These are phyloP conservation scores for Xestia sexstrigata DNA, from an alignment of 2,888 invertebrate species.

Conservation along the genomic window DNA sequence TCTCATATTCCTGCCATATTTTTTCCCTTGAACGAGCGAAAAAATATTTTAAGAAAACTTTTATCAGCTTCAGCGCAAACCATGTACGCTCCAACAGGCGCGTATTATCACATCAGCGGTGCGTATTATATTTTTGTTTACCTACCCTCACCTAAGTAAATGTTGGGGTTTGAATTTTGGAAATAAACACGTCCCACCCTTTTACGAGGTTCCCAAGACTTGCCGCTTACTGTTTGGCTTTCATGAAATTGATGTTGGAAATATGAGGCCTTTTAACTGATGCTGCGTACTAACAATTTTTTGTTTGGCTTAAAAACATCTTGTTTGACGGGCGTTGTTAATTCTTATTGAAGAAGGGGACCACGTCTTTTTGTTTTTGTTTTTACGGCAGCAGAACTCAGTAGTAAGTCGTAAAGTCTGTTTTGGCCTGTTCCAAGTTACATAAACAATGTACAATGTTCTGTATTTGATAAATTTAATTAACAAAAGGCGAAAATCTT, in stretches of 20 bases:
- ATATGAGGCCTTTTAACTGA: conserved; percentile 34
- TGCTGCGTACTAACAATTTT: conserved; percentile 25
- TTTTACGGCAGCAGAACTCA: not conserved
- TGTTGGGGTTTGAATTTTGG: conserved; percentile 58
- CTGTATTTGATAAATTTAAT: not conserved
- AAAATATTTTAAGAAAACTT: conserved; percentile 39
- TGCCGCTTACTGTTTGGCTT: conserved; percentile 48
- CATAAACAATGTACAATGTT: not conserved
- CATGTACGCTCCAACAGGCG: conserved; percentile 25
- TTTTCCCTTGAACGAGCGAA: not conserved
- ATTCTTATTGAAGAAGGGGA: not conserved
- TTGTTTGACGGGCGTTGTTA: conserved; percentile 16
- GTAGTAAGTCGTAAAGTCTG: not conserved
- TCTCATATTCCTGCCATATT: conserved; percentile 12
- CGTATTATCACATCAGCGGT: conserved; percentile 45
- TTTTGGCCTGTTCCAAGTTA: not conserved
- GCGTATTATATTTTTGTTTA: conserved; percentile 62
- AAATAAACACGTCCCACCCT: conserved; percentile 67
- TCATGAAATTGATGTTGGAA: conserved; percentile 54
- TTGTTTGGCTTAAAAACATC: conserved; percentile 36
- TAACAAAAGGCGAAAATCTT: not conserved
- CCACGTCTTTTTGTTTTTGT: conserved; percentile 2
- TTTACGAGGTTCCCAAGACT: conserved; percentile 57
- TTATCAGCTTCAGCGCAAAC: conserved; percentile 37
- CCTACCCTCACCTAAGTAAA: conserved; percentile 56